Percentiles rank a stretch among this genome's conserved stretches.
These are phyloP conservation scores for Harpegnathos saltator DNA, from an alignment of 1,140 invertebrate species.

Conservation along the genomic window DNA sequence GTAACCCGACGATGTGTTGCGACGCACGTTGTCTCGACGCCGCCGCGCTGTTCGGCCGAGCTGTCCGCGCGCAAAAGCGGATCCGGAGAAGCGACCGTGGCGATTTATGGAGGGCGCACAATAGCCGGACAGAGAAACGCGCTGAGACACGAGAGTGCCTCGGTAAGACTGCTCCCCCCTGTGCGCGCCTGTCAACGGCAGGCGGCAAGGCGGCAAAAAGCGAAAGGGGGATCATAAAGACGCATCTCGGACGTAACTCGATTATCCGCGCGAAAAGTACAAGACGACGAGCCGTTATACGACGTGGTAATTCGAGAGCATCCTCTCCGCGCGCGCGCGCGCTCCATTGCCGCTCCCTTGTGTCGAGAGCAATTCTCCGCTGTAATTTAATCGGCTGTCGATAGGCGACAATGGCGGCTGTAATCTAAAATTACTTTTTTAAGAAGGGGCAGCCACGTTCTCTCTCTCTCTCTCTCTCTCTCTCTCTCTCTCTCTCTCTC, in stretches of 20 bases:
- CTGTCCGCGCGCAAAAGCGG: too few relatives aligned
- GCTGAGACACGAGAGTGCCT: constrained; percentile 7
- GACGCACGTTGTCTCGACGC: too few relatives aligned
- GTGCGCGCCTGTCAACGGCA: constrained; percentile 7
- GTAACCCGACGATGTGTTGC: too few relatives aligned
- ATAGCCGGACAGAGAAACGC: neutral
- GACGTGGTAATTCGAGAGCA: constrained; percentile 68
- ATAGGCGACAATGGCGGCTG: constrained; percentile 69
- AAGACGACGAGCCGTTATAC: constrained; percentile 56
- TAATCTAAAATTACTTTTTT: constrained; percentile 72
- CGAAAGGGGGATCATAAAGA: constrained; percentile 54
- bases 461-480: neutral
- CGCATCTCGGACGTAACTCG: constrained; percentile 65
- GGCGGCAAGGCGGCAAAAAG: constrained; percentile 45
- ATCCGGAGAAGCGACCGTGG: neutral
- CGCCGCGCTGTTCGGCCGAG: too few relatives aligned
- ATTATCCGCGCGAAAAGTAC: constrained; percentile 71
- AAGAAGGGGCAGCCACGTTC: constrained; percentile 3
- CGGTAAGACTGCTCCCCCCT: too few relatives aligned
- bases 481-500: too few relatives aligned
- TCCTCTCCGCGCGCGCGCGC: neutral
- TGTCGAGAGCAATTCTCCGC: constrained; percentile 59
- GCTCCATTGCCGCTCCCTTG: neutral
- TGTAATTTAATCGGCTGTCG: constrained; percentile 73
- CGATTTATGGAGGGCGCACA: neutral